A percentile compares a stretch with the other conserved stretches of the same genome.
Conservation (phyloP, 1,140 invertebrate species). For the Drosophila orosa region DNA sequence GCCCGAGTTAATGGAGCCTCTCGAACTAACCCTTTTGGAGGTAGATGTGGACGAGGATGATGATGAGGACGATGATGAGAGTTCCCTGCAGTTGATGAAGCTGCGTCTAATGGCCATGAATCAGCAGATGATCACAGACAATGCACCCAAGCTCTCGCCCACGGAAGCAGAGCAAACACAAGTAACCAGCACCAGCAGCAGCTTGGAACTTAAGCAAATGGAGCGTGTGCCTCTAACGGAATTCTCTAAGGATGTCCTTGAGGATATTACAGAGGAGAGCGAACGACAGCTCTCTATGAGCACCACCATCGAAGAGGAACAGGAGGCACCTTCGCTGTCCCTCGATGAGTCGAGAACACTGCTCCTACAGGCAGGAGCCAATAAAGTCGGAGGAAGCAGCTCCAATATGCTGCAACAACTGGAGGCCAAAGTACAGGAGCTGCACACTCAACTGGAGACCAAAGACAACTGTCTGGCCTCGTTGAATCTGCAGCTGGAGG, state of each 20-base stretch:
- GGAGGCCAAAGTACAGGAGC: conserved; percentile 80
- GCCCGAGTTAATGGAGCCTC: conserved; percentile 51
- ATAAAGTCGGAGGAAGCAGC: conserved; percentile 25
- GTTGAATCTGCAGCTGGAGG: conserved; percentile 84
- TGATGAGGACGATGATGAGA: conserved; percentile 71
- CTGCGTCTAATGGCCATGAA: conserved; percentile 73
- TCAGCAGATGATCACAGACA: conserved; percentile 43
- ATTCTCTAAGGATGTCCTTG: conserved; percentile 76
- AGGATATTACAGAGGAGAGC: conserved; percentile 83
- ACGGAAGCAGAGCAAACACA: conserved; percentile 49
- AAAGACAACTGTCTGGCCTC: conserved; percentile 84
- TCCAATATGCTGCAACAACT: conserved; percentile 73
- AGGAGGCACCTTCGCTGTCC: conserved; percentile 55
- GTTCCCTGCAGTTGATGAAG: conserved; percentile 69
- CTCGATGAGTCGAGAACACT: conserved; percentile 68
- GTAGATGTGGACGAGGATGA: conserved; percentile 31
- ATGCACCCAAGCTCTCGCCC: conserved; percentile 50
- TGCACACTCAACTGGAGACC: conserved; percentile 81
- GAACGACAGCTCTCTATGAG: conserved; percentile 70
- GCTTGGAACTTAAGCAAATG: conserved; percentile 71
- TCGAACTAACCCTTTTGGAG: conserved; percentile 55
- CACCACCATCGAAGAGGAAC: conserved; percentile 66
- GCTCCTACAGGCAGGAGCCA: conserved; percentile 38
- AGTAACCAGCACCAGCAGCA: conserved; percentile 1
- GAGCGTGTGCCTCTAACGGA: conserved; percentile 71